A percentile compares a stretch with the other conserved stretches of the same genome.
phyloP scores from a whole-genome alignment of 2,113 vertebrate genomes.

The Chionodraco myersi region DNA sequence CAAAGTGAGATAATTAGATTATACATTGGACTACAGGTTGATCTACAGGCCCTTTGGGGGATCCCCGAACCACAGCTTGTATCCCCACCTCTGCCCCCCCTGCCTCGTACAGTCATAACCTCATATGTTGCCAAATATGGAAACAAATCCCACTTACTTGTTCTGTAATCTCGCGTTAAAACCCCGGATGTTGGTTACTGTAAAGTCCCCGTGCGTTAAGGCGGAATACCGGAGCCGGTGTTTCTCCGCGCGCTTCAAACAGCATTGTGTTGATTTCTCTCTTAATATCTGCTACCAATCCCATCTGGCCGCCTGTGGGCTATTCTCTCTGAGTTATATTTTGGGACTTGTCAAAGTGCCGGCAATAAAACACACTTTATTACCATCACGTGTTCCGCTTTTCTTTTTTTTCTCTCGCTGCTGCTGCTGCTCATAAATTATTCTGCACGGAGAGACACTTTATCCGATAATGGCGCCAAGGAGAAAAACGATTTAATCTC shows the following conservation, averaged over 20 bases:
- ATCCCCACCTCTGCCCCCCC: background rate
- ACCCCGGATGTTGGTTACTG: background rate
- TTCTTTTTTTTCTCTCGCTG: slow-evolving; percentile 15
- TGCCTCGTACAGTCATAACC: slow-evolving; percentile 50
- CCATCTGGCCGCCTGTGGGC: slow-evolving; percentile 78
- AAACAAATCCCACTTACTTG: slow-evolving; percentile 63
- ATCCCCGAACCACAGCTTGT: slow-evolving; percentile 47
- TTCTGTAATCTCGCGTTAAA: slow-evolving; percentile 60
- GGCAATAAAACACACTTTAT: slow-evolving; percentile 84
- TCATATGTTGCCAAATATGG: slow-evolving; percentile 73
- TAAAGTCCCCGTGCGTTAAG: slow-evolving; percentile 35
- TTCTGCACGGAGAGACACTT: slow-evolving; percentile 64
- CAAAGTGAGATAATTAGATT: slow-evolving; percentile 32
- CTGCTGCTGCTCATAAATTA: slow-evolving; percentile 78
- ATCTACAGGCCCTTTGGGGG: slow-evolving; percentile 31
- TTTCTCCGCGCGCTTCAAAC: slow-evolving; percentile 48
- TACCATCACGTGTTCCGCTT: slow-evolving; percentile 78
- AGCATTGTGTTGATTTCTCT: slow-evolving; percentile 73
- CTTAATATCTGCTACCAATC: slow-evolving; percentile 66
- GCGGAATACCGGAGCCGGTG: background rate
- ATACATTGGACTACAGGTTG: slow-evolving; percentile 62
- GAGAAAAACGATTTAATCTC: slow-evolving; percentile 32
- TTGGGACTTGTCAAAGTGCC: slow-evolving; percentile 78
- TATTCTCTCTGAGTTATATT: slow-evolving; percentile 79
- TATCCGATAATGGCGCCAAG: slow-evolving; percentile 73